Conservation (phyloP, 30 jellyfish, hydroid and myxozoan species). For the Sanderia malayensis region DNA sequence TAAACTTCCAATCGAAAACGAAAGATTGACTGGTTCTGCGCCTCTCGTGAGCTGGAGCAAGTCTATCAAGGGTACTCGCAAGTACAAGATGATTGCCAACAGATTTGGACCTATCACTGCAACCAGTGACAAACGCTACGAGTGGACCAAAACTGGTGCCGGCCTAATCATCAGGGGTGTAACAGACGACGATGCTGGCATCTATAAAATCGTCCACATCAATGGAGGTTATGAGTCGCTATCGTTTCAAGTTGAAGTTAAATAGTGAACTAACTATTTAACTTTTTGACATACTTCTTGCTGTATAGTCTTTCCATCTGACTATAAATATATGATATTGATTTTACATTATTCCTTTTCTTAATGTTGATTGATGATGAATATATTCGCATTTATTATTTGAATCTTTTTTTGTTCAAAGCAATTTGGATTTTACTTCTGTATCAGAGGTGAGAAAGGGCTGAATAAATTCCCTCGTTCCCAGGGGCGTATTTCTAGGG, state of each 20-base stretch:
- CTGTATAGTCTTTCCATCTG: too few relatives aligned
- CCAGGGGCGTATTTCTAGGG: too few relatives aligned
- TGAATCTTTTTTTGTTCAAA: too few relatives aligned
- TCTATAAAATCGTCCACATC: background rate
- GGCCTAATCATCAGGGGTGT: background rate
- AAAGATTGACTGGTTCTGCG: background rate
- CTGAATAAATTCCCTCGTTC: too few relatives aligned
- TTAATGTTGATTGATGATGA: too few relatives aligned
- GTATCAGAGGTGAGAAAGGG: too few relatives aligned
- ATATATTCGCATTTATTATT: too few relatives aligned
- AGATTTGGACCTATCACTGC: background rate
- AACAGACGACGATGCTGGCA: background rate
- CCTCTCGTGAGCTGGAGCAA: background rate
- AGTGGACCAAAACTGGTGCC: background rate
- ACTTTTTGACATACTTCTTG: too few relatives aligned
- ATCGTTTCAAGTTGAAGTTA: background rate
- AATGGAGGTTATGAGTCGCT: background rate
- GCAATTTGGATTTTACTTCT: too few relatives aligned
- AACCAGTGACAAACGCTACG: background rate
- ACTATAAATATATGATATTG: too few relatives aligned
- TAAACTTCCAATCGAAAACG: background rate
- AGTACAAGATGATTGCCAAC: background rate
- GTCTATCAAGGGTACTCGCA: background rate
- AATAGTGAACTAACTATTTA: too few relatives aligned
- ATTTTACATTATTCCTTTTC: too few relatives aligned